Evolutionary conservation across 2,797 vertebrate genomes (phyloP).

Genomic region (Synaphobranchus kaupii): DNA sequence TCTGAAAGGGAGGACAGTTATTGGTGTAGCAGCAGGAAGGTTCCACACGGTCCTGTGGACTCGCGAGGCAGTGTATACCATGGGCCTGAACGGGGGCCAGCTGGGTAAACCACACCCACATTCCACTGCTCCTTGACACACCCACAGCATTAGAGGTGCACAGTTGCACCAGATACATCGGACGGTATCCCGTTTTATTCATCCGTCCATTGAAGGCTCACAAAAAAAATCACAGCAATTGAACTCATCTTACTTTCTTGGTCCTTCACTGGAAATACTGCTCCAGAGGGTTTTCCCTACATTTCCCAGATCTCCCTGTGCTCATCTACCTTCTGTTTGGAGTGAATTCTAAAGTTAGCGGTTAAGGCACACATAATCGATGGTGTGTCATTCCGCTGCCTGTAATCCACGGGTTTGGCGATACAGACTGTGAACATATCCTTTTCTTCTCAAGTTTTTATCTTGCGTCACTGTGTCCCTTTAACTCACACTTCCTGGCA

Average conservation of each 20-base stretch:
- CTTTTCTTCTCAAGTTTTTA: no score
- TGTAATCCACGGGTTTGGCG: no score
- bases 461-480: neutral
- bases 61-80: conserved; percentile 90
- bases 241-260: neutral
- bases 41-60: conserved; percentile 98
- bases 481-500: neutral
- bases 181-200: neutral
- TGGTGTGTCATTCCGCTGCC: no score
- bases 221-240: neutral
- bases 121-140: neutral
- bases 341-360: neutral
- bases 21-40: conserved; percentile 92
- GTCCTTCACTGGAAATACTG: neutral
- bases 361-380: neutral
- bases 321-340: neutral
- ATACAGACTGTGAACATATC: no score
- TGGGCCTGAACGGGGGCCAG: conserved; percentile 96
- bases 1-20: conserved; percentile 86
- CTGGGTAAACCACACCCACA: conserved; percentile 77
- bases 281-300: neutral
- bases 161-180: neutral
- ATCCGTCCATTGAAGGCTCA: neutral
- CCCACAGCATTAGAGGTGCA: neutral
- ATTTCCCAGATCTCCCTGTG: neutral